Evolutionary conservation across 2,888 invertebrate species (phyloP), one percentile per base, ranked within the genome.

Genomic region (Liopterus haemorrhoidalis): DNA sequence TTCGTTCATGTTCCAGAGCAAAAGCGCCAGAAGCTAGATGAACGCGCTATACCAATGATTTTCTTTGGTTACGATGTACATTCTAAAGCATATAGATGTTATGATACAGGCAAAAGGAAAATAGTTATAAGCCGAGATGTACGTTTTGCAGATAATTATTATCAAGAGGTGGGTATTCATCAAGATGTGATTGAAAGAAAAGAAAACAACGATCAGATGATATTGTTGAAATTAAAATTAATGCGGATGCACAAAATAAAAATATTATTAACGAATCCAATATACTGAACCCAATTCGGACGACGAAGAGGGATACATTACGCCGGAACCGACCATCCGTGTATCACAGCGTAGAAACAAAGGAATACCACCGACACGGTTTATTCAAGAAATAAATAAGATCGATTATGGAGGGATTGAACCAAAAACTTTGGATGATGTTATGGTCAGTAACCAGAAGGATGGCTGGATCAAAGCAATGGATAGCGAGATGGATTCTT

Each of bases 1-100:
- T 49, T 41, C 36, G 30, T 30, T 18, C 39, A 45, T 21, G 25
- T 51, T 11, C 43, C 44, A 19, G 40, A 39, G 20, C 30, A 51
- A 41, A 15, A 33, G 3, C 35, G 48, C 25, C 20, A 37, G 16
- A 53, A 49, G 41, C 49, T 51, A 30, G 31, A 31, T 8, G 15
- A 16, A 16, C 30, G 11, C 9, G 15, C 15, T 9, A 14, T 30
- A 9, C 8, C 19, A 30, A 16, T 12, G 16, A 14, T 31, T n/a
- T 8, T 30, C 2, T 22, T 37, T 22, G 37, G 37, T 4, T 37
- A 37, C 15, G 22, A 21, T 12, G 15, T 11, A 24, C 5, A 12
- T 4, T 24, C 37, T n/a, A 37, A 37, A 16, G 37, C 37, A 37
- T 37, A 37, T 14, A 37, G 37, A 15, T 37, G 22, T 24, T 24